A percentile compares a stretch with the other conserved stretches of the same genome.
Conservation (phyloP, 2,888 invertebrate genomes). For the Mellilla xanthometata region DNA sequence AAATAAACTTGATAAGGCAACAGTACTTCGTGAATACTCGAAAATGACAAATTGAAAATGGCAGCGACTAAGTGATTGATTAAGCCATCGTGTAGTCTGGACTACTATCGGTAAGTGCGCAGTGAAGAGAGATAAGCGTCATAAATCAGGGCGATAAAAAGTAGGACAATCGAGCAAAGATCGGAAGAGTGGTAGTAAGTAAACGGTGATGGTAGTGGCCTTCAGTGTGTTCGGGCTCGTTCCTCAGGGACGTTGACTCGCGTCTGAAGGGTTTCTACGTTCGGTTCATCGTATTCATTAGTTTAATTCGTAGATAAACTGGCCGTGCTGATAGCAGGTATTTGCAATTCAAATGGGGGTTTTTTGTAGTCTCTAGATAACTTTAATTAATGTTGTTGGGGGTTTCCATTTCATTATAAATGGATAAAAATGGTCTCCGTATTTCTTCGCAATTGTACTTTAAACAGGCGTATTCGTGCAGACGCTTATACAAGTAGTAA, state of each 20-base stretch:
- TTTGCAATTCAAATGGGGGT: slow-evolving; percentile 20
- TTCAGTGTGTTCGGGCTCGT: slow-evolving; percentile 11
- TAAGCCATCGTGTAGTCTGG: slow-evolving; percentile 53
- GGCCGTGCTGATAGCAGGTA: slow-evolving; percentile 14
- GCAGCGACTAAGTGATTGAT: slow-evolving; percentile 63
- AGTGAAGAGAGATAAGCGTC: slow-evolving; percentile 56
- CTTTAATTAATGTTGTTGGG: slow-evolving; percentile 12
- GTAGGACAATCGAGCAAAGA: slow-evolving; percentile 38
- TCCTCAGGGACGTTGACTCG: slow-evolving; percentile 25
- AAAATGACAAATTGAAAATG: slow-evolving; percentile 60
- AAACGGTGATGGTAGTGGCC: slow-evolving; percentile 32
- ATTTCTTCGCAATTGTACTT: not conserved
- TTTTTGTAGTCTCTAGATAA: slow-evolving; percentile 14
- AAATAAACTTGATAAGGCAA: slow-evolving; percentile 41
- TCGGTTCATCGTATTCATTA: slow-evolving; percentile 22
- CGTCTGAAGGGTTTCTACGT: slow-evolving; percentile 18
- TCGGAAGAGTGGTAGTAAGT: slow-evolving; percentile 21
- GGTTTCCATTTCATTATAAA: slow-evolving; percentile 2
- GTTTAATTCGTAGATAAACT: slow-evolving; percentile 20
- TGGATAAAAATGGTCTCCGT: not conserved
- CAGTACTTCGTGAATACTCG: slow-evolving; percentile 36
- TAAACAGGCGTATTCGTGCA: not conserved
- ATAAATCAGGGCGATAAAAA: slow-evolving; percentile 71
- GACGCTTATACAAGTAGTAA: no score
- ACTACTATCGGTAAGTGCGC: slow-evolving; percentile 52